Conservation (phyloP, 2,797 vertebrate genomes). For the Coreius guichenoti region DNA sequence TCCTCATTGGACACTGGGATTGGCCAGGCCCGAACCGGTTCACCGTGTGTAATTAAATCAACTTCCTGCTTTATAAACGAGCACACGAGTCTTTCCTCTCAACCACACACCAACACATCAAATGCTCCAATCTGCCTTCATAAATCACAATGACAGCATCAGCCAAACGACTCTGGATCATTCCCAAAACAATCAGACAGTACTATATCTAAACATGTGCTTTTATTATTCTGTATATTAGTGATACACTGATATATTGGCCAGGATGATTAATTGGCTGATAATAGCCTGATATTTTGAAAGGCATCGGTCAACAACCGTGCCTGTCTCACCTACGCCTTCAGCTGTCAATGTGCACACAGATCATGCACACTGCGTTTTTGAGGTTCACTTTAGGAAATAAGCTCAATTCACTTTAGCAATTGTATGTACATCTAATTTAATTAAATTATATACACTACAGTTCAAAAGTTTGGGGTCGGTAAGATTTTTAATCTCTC, state of each 20-base stretch:
- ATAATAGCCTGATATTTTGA: neutral
- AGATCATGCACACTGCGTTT: neutral
- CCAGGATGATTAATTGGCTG: neutral
- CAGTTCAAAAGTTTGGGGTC: neutral
- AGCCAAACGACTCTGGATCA: conserved; percentile 2
- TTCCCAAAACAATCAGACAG: neutral
- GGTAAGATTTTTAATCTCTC: neutral
- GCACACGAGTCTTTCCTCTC: neutral
- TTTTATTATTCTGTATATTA: neutral
- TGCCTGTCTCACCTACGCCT: neutral
- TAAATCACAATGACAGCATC: conserved; percentile 23
- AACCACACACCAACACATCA: neutral
- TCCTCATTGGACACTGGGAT: neutral
- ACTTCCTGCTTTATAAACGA: neutral
- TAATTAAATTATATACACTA: neutral
- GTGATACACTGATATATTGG: neutral
- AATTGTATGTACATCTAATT: neutral
- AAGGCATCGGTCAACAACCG: neutral
- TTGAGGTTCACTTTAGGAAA: neutral
- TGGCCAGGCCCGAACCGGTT: neutral
- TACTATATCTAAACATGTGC: neutral
- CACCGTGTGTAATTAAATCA: neutral
- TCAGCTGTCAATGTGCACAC: neutral
- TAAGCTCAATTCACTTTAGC: neutral
- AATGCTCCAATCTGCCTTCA: conserved; percentile 1